phyloP scores from a whole-genome alignment of 2,113 vertebrate species.

The Motacilla alba region DNA sequence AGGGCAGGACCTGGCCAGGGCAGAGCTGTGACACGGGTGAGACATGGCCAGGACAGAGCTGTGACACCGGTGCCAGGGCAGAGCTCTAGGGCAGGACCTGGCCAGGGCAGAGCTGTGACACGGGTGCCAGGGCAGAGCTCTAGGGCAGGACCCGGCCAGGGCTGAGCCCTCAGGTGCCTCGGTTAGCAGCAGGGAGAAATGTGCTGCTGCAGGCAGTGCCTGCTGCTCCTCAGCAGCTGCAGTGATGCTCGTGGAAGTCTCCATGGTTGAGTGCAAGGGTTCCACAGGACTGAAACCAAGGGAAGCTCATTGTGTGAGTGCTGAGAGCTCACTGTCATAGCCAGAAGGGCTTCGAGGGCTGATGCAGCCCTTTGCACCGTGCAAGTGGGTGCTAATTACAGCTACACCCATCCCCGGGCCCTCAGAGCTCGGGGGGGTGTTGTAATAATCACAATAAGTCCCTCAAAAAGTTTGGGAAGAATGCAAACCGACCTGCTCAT shows the following conservation, averaged over 20 bases:
- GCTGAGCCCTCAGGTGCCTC: rapidly evolving
- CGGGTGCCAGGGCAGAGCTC: neutral
- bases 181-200: too few species aligned
- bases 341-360: neutral
- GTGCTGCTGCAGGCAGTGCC: neutral
- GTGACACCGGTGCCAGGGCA: too few species aligned
- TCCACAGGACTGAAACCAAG: neutral
- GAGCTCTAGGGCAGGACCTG: too few species aligned
- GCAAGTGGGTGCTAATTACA: neutral
- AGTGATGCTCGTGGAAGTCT: rapidly evolving
- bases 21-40: too few species aligned
- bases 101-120: too few species aligned
- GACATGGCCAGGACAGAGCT: too few species aligned
- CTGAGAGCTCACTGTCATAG: rapidly evolving
- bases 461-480: neutral
- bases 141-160: neutral
- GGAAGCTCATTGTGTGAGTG: neutral
- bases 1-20: too few species aligned
- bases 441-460: neutral
- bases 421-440: neutral
- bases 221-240: neutral
- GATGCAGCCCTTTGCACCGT: rapidly evolving
- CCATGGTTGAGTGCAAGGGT: rapidly evolving
- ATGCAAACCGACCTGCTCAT: neutral
- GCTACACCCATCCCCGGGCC: neutral